A percentile compares a stretch with the other conserved stretches of the same genome.
Evolutionary conservation across 2,797 vertebrate species (phyloP).

Genomic region (Eidolon dupreanum): DNA sequence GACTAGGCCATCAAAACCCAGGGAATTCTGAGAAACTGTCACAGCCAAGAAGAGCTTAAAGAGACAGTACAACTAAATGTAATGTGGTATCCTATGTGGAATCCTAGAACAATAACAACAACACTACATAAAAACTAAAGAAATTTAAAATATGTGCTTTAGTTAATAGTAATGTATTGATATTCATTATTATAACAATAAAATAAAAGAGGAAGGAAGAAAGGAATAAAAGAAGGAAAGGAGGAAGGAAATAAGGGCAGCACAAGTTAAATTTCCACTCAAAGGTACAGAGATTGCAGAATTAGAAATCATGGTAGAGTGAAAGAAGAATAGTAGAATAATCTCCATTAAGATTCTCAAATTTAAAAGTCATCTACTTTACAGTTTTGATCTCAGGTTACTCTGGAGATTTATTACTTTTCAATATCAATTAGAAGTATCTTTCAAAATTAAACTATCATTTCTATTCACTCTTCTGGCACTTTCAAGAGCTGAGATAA

Average conservation of each 20-base stretch:
- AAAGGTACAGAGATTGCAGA: neutral
- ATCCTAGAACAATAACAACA: neutral
- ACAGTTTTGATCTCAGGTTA: neutral
- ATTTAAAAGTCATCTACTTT: neutral
- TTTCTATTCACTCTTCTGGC: neutral
- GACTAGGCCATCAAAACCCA: neutral
- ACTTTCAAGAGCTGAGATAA: conserved; percentile 32
- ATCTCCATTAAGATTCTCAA: neutral
- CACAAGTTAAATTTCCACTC: neutral
- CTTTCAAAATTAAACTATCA: conserved; percentile 14
- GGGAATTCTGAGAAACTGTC: neutral
- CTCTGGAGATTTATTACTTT: conserved; percentile 26
- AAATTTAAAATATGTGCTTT: neutral
- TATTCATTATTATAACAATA: neutral
- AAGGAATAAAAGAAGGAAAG: neutral
- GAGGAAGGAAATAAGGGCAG: neutral
- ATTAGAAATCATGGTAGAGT: neutral
- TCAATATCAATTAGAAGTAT: neutral
- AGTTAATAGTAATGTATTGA: neutral
- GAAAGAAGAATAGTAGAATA: neutral
- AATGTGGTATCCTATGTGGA: neutral
- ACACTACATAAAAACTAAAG: neutral
- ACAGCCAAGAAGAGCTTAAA: neutral
- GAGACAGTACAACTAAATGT: neutral
- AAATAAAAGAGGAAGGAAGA: neutral